Evolutionary conservation across 2,888 invertebrate species (phyloP), one percentile per base, ranked within the genome.

Genomic region (Drosophila seclusa): DNA sequence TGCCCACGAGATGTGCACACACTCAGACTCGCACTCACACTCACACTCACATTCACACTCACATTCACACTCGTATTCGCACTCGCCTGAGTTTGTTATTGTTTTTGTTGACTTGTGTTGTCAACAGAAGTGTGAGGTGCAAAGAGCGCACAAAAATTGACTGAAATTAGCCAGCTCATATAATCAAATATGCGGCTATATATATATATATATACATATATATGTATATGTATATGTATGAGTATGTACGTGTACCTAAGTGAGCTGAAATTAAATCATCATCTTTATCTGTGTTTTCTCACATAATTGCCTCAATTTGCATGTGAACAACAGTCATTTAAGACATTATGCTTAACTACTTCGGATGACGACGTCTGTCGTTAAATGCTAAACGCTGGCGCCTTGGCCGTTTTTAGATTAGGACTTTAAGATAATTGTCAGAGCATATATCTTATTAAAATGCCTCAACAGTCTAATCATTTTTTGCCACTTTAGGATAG

Each of bases 271-370:
- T 87, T 86, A 87, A 86, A 84, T 87, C 84, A 87, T 87, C 82
- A 86, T 87, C 65, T 75, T 72, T 75, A 74, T 73, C 73, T 77
- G 66, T 70, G 76, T 73, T 81, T 86, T 80, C 76, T 68, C 76
- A 78, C 83, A 82, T 87, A 87, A 87, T 87, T 87, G 78, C 84
- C 80, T 81, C 76, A 87, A 87, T 87, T 87, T 87, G 83, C 86
- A 84, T 84, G 85, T 55, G 76, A 85, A 74, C 68, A 64, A 73
- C 68, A 76, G 64, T 64, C 72, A 75, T 72, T 75, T 78, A 65
- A 74, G 70, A 52, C 70, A 70, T 67, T 77, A 53, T 73, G 52
- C 8, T 38, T 32, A 45, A 67, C 50, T 48, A 59, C 55, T 27
- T 42, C 48, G 36, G 45, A 53, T 53, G 55, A 16, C 34, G 45